Conservation (phyloP, 1,140 invertebrate species). For the Drosophila repletoides region DNA sequence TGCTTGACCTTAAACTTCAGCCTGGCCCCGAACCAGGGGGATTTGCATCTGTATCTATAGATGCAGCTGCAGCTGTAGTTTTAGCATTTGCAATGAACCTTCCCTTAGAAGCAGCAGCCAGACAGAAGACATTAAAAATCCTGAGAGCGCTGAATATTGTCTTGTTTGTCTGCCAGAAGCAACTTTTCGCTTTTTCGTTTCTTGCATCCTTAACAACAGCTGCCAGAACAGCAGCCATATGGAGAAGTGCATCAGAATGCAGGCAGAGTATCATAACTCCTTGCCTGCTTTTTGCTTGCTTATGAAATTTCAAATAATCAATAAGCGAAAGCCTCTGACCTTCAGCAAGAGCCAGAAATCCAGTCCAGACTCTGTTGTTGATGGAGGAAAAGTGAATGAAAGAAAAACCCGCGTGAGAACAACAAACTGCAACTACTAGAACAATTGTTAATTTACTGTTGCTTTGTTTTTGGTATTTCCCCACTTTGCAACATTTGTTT, state of each 20-base stretch:
- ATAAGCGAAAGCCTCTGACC: constrained; percentile 49
- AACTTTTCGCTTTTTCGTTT: no score
- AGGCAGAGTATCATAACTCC: constrained; percentile 43
- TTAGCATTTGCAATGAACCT: constrained; percentile 7
- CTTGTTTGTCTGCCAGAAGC: not conserved
- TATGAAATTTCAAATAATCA: constrained; percentile 62
- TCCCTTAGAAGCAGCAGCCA: not conserved
- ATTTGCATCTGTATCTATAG: constrained; percentile 19
- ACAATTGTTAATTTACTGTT: constrained; percentile 29
- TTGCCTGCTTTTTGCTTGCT: constrained; percentile 30
- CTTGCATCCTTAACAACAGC: constrained; percentile 19
- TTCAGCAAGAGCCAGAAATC: constrained; percentile 36
- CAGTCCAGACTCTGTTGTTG: constrained; percentile 2
- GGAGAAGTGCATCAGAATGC: constrained; percentile 62
- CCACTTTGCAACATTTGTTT: constrained; percentile 9
- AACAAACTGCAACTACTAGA: not conserved
- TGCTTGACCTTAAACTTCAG: constrained; percentile 72
- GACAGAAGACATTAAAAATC: constrained; percentile 54
- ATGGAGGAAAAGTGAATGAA: constrained; percentile 15
- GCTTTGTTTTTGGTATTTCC: constrained; percentile 5
- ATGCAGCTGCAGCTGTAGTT: no score
- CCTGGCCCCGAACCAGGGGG: constrained; percentile 13
- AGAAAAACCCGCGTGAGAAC: constrained; percentile 1
- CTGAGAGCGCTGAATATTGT: constrained; percentile 14
- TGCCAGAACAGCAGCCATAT: constrained; percentile 40